phyloP scores from a whole-genome alignment of 2,888 invertebrate species.

The Lasioglossum marginatum region DNA sequence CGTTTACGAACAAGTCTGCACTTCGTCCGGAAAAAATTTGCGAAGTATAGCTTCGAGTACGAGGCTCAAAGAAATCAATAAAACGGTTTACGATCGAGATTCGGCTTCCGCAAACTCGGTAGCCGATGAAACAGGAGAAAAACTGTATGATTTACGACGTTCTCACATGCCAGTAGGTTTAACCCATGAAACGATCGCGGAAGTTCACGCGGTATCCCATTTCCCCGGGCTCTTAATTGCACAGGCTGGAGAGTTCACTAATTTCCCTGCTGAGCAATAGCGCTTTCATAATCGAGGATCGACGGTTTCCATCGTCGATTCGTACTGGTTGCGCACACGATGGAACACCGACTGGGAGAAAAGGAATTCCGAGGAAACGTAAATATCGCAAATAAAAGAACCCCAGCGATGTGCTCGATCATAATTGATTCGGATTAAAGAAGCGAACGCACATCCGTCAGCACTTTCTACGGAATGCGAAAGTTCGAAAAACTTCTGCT shows the following conservation, averaged over 20 bases:
- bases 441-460: background rate
- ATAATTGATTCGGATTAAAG: slow-evolving; percentile 17
- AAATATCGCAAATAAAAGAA: background rate
- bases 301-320: slow-evolving; percentile 1
- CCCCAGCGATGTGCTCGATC: background rate
- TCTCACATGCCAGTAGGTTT: slow-evolving; percentile 7
- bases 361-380: background rate
- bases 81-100: background rate
- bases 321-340: background rate
- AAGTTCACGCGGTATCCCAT: slow-evolving; percentile 63
- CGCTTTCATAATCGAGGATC: slow-evolving; percentile 41
- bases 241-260: slow-evolving; percentile 41
- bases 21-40: background rate
- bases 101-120: background rate
- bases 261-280: slow-evolving; percentile 15
- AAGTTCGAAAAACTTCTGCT: slow-evolving; percentile 1
- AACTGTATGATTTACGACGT: slow-evolving; percentile 5
- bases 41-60: background rate
- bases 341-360: background rate
- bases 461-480: slow-evolving; percentile 41
- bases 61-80: background rate
- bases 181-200: slow-evolving; percentile 63
- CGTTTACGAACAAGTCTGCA: background rate
- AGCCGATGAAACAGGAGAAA: background rate
- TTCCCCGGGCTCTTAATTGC: slow-evolving; percentile 65